These are phyloP conservation scores for Ectemnius cavifrons DNA, from an alignment of 2,888 invertebrate genomes.

Conservation along the genomic window DNA sequence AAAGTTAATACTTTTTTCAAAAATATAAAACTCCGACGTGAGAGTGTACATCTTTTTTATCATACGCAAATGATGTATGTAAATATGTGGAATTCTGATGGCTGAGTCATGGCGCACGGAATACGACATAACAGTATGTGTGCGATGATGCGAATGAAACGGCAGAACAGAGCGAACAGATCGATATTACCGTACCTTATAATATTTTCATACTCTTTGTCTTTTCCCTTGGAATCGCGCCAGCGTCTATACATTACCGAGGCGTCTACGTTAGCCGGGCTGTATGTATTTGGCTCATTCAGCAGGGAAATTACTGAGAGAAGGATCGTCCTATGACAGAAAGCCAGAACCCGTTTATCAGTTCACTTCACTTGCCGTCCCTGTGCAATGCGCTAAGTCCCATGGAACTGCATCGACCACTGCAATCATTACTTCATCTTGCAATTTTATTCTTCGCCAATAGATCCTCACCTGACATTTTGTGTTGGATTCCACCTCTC, in stretches of 20 bases:
- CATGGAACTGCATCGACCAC: too few relatives aligned
- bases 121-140: too few relatives aligned
- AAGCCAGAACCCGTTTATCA: constrained; percentile 1
- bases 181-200: constrained; percentile 84
- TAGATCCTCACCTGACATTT: constrained; percentile 86
- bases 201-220: constrained; percentile 99
- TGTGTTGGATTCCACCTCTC: constrained; percentile 99
- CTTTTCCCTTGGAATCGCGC: constrained; percentile 98
- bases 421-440: too few relatives aligned
- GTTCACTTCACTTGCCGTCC: neutral
- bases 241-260: constrained; percentile 99
- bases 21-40: too few relatives aligned
- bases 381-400: neutral
- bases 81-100: too few relatives aligned
- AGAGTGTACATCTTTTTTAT: too few relatives aligned
- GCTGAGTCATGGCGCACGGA: too few relatives aligned
- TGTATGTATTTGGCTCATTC: constrained; percentile 99
- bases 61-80: too few relatives aligned
- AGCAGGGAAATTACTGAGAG: constrained; percentile 98
- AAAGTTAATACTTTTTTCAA: neutral
- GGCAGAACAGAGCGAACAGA: constrained; percentile 21
- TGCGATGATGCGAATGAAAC: neutral
- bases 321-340: constrained; percentile 88
- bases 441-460: too few relatives aligned
- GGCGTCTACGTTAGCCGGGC: constrained; percentile 99